Evolutionary conservation across 2,113 vertebrate species (phyloP), one percentile per base, ranked within the genome.

Genomic region (Microcebus tavaratra): DNA sequence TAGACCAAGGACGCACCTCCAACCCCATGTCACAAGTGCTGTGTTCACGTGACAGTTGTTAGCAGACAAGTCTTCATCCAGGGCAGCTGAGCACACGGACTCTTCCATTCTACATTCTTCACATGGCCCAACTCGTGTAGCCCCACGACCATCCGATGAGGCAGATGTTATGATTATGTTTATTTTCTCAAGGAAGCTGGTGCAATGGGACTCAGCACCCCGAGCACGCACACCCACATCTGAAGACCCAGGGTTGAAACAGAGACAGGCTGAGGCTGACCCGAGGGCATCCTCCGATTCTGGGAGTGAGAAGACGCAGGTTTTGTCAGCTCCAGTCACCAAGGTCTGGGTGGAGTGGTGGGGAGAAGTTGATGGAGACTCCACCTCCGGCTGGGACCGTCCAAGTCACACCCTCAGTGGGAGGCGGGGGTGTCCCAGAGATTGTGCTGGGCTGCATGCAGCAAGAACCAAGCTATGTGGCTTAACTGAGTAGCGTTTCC

Each of bases 11-110:
- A 13, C 12, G 4, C 0, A 8, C 0, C 11, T 6, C 0, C 20
- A 20, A 0, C 0, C 2, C 42, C 50, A 6, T 10, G 0, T 14
- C 9, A 50, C 0, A 1, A 0, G 0, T 8, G 13, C 7, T 5
- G 15, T 12, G 48, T 9, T 1, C 23, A 25, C 50, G 2, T 13
- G 57, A 3, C 15, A 3, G 1, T n/a, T 0, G 1, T 5, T 14
- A 3, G 3, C 15, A 6, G 31, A 4, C 0, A 4, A 3, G 27
- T 2, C 14, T 25, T 34, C 0, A 59, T 6, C 2, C n/a, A 29
- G 3, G 25, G 27, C 14, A 6, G 25, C 5, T 1, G 11, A 2
- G 13, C 8, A 20, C 6, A 6, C 7, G 48, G 5, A 34, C 0
- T 3, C 6, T 55, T 55, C 53, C 17, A 18, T 21, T 34, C 39